Conservation (phyloP, 2,888 invertebrate species). For the Dyspetes luteomarginatus region DNA sequence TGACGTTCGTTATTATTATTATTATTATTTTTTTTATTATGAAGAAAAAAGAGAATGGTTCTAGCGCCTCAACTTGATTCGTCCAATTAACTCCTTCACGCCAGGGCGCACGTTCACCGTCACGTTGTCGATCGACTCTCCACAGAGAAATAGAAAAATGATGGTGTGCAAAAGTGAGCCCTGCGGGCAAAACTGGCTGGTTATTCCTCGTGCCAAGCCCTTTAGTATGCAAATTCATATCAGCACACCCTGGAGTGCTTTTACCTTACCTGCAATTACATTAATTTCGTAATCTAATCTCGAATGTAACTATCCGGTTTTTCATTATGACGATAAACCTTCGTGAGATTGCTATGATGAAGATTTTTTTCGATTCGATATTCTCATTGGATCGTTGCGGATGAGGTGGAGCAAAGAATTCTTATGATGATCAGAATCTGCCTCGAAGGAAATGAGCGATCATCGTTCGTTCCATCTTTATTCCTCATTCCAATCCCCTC, state of each 20-base stretch:
- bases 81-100: slow-evolving; percentile 74
- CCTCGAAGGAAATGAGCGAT: slow-evolving; percentile 15
- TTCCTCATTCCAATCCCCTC: background rate
- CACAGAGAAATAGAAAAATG: slow-evolving; percentile 32
- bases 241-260: slow-evolving; percentile 52
- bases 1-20: slow-evolving; percentile 33
- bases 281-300: slow-evolving; percentile 60
- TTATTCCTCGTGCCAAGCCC: slow-evolving; percentile 61
- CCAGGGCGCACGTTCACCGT: slow-evolving; percentile 59
- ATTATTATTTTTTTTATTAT: slow-evolving; percentile 21
- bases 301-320: slow-evolving; percentile 27
- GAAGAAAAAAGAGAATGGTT: slow-evolving; percentile 12
- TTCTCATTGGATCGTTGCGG: slow-evolving; percentile 1
- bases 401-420: background rate
- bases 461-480: slow-evolving; percentile 11
- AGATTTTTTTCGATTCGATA: slow-evolving; percentile 28
- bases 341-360: background rate
- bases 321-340: slow-evolving; percentile 23
- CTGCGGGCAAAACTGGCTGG: slow-evolving; percentile 48
- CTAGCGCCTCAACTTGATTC: slow-evolving; percentile 69
- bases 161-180: slow-evolving; percentile 36
- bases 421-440: background rate
- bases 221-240: slow-evolving; percentile 79
- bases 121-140: slow-evolving; percentile 63
- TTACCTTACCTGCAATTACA: slow-evolving; percentile 56